A percentile compares a stretch with the other conserved stretches of the same genome.
These are phyloP conservation scores for Percopsis omiscomaycus DNA, from an alignment of 2,797 vertebrate genomes.

Conservation along the genomic window DNA sequence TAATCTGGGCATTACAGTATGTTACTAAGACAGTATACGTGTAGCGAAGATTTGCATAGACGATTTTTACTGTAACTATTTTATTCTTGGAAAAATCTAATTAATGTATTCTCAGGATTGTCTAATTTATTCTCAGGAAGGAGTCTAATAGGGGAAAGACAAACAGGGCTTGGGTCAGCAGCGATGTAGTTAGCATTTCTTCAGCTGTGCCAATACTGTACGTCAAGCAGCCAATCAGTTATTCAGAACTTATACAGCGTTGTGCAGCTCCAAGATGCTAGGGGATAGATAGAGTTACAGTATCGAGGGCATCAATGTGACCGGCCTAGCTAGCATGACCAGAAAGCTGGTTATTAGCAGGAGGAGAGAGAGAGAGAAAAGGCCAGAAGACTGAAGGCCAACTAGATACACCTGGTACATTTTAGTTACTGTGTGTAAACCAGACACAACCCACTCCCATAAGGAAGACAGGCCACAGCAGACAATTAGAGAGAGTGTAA, in stretches of 20 bases:
- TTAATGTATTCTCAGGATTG: too few relatives aligned
- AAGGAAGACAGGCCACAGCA: slow-evolving; percentile 45
- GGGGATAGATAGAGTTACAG: slow-evolving; percentile 1
- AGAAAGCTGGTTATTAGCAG: not conserved
- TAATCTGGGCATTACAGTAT: too few relatives aligned
- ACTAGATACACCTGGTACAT: slow-evolving; percentile 17
- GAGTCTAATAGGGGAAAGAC: not conserved
- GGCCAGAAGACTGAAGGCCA: slow-evolving; percentile 9
- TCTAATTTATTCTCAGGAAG: too few relatives aligned
- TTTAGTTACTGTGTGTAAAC: slow-evolving; percentile 38
- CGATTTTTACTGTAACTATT: too few relatives aligned
- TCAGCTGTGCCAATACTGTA: not conserved
- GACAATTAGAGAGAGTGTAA: slow-evolving; percentile 51
- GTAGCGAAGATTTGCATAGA: too few relatives aligned
- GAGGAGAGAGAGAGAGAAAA: not conserved
- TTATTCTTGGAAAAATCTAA: too few relatives aligned
- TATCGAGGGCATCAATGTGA: not conserved
- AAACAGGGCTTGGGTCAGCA: not conserved
- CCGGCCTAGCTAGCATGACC: not conserved
- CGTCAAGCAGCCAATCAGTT: slow-evolving; percentile 58
- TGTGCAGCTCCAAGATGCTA: slow-evolving; percentile 30
- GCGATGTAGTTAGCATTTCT: not conserved
- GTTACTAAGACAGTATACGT: too few relatives aligned
- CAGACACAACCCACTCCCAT: slow-evolving; percentile 34
- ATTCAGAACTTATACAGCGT: slow-evolving; percentile 48